Base-by-base conservation (phyloP, 2,797 vertebrate species). In the Tiaroga cobitis region DNA sequence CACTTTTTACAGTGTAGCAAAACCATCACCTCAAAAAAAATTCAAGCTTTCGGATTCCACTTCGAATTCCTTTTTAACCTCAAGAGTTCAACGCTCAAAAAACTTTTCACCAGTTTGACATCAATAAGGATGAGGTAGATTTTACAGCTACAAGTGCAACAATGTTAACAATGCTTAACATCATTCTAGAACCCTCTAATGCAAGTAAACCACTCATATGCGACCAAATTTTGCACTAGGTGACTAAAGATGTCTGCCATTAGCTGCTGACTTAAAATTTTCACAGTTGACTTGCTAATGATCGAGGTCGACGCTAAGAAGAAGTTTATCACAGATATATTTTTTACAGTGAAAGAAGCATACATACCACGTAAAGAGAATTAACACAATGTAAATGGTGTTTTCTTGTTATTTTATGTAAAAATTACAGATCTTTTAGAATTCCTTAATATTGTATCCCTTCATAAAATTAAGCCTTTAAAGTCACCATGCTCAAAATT, bases 41-140 rank as follows among this genome's bases (percentile, higher is more conserved):
- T 92, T 59, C 26, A 81, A 63, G 81, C 51, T 16, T 92, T 84
- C 21, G 85, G 8, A 39, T 39, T 39, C 39, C 39, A 8, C 41
- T 41, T 41, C 10, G 2, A 88, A 34, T 94, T 95, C 87, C 92
- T 94, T 76, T 94, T 95, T 85, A 93, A 91, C 72, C 79, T 94
- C 75, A 90, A 89, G 37, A 91, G 89, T 29, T 70, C 88, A 15
- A 67, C 3, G 41, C 41, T 43, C 41, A 2, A 43, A 43, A 10
- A 43, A 11, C 93, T 87, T 93, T 92, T 46, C 49, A 87, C 1
- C 83, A 91, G 29, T 93, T 92, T 16, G 86, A 88, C 87, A 46
- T 92, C 83, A 89, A 90, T 43, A 89, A 88, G 32, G 89, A 92
- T 51, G 63, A 88, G 32, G 91, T 93, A 49, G 15, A 80, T 67